Percentiles rank a stretch among this genome's conserved stretches.
phyloP scores from a whole-genome alignment of 1,140 invertebrate species.

The Zaprionus lachaisei region DNA sequence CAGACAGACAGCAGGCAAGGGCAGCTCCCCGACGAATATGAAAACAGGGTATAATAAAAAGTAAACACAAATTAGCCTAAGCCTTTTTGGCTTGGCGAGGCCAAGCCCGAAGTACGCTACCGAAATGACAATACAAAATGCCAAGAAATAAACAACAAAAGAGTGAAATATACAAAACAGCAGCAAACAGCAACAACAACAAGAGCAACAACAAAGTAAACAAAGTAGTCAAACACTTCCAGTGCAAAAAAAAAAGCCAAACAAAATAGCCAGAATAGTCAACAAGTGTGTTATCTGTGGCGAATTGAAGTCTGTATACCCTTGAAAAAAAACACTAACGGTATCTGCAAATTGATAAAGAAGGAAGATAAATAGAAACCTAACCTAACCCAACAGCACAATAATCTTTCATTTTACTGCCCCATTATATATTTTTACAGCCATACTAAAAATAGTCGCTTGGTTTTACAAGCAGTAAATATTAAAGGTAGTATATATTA shows the following conservation, averaged over 20 bases:
- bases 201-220: conserved; percentile 45
- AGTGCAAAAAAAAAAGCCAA: conserved; percentile 61
- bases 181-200: conserved; percentile 23
- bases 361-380: conserved; percentile 11
- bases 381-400: background rate
- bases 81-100: conserved; percentile 44
- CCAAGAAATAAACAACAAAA: conserved; percentile 21
- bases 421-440: background rate
- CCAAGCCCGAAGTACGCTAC: conserved; percentile 45
- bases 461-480: background rate
- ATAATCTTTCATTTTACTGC: background rate
- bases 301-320: conserved; percentile 56
- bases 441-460: background rate
- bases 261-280: conserved; percentile 61
- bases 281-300: conserved; percentile 61
- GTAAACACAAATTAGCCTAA: conserved; percentile 72
- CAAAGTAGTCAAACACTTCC: conserved; percentile 44
- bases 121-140: conserved; percentile 63
- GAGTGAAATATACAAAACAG: conserved; percentile 14
- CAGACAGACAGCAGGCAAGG: conserved; percentile 47
- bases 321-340: conserved; percentile 28
- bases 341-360: conserved; percentile 6
- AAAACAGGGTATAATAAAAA: conserved; percentile 49
- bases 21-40: conserved; percentile 30
- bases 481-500: background rate